Conservation (phyloP, 2,113 vertebrate genomes). For the Macrotus californicus region DNA sequence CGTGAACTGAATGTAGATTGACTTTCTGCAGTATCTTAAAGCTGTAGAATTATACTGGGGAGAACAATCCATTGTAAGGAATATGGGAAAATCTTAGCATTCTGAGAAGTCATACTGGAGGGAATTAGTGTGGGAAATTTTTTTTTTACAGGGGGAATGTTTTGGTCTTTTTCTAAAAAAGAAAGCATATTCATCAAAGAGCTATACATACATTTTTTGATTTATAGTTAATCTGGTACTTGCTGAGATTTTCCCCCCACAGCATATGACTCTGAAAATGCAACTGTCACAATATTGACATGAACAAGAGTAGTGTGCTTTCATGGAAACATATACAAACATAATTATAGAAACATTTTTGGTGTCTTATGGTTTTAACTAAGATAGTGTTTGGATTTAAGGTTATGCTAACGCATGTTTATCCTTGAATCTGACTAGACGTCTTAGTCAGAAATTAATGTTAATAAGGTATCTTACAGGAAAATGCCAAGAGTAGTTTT, state of each 20-base stretch:
- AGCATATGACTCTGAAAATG: background rate
- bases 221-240: background rate
- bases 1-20: background rate
- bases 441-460: background rate
- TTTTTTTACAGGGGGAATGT: background rate
- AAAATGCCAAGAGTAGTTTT: background rate
- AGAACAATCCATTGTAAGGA: background rate
- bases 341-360: background rate
- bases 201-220: slow-evolving; percentile 38
- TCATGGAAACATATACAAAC: background rate
- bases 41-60: background rate
- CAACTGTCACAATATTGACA: background rate
- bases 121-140: background rate
- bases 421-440: background rate
- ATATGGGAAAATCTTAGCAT: background rate
- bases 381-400: background rate
- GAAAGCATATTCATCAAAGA: background rate
- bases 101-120: background rate
- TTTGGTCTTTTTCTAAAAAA: background rate
- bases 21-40: background rate
- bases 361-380: background rate
- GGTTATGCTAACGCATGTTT: background rate
- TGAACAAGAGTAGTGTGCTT: background rate
- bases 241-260: background rate
- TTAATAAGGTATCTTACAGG: background rate